Base-by-base conservation (phyloP, 1,140 invertebrate genomes). In the Brachionus koreanus region DNA sequence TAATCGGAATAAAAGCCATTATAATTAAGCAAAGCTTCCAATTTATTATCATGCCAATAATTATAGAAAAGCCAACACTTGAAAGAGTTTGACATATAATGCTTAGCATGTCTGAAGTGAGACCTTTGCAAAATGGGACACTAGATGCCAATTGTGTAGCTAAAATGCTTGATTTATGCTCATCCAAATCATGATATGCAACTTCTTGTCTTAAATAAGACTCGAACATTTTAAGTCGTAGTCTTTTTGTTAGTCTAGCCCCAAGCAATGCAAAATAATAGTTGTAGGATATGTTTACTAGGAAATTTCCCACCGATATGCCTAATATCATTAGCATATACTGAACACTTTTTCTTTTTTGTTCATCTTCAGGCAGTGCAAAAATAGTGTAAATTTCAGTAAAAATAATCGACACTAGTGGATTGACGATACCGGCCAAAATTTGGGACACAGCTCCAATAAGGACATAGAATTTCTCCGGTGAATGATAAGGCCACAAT, bases 11-110 rank as follows among this genome's bases (percentile, higher is more conserved):
- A 10, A 93, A 92, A 33, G 91, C 90, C 29, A 96, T 86, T 83
- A 95, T 94, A 10, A 95, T 90, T 2, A 94, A 87, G 2, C 94
- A 92, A 3, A 96, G 87, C 86, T 93, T 90, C 94, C 94, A 96
- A 83, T 93, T 93, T 84, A 92, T 92, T 19, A 91, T 85, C 42
- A 52, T 95, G 91, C 6, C 93, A 85, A 94, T 91, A 1, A 93
- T 85, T 94, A 91, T 0, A 5, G 92, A 87, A 7, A 95, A 85
- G 6, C 92, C 92, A 25, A 92, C 90, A 0, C 86, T 84, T 35
- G 90, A 86, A 43, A 89, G 88, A 39, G 90, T 87, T 79, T 89
- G 87, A 43, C 90, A 83, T 5, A 89, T 84, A 6, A 84, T 85
- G 5, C 89, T 89, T 12, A 91, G 83, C 72, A 89, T 85, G 5